Evolutionary conservation across 2,113 vertebrate species (phyloP), one percentile per base, ranked within the genome.

Genomic region (Pogonocichla stellata): DNA sequence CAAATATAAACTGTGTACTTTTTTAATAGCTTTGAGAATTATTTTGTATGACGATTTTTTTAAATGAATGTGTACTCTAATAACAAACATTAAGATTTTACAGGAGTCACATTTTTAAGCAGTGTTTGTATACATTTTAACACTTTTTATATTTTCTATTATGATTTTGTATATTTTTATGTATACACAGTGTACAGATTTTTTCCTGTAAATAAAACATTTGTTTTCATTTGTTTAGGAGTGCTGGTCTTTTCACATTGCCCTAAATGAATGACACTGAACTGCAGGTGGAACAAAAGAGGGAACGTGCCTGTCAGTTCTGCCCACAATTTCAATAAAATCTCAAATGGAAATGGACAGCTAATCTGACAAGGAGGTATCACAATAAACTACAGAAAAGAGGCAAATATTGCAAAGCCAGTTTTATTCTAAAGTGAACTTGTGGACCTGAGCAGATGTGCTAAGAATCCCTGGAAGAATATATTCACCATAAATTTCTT

Each of bases 101-200:
- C 97, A 96, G 93, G 92, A 98, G 94, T 97, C 95, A 95, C 97
- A 98, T 98, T 98, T 98, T 98, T 97, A 97, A 97, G 97, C 95
- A 95, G 98, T 98, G 98, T 98, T 98, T 98, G 97, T 98, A 98
- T 94, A 98, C 98, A 98, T 98, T 98, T 98, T 98, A 98, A 98
- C 97, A 97, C 97, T 98, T 98, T 96, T 95, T 97, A 97, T 98
- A 98, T 98, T 98, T 98, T 98, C 96, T 98, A 98, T 98, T 98
- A 98, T 98, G 97, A 94, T 98, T 98, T 98, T 98, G 98, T 98
- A 98, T 98, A 98, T 98, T 98, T 98, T 98, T 98, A 98, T 97
- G 98, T 98, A 97, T 98, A 98, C 96, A 97, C 96, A 98, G 93
- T 98, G 98, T 98, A 98, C 96, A 98, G 98, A 97, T 79, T 97